Evolutionary conservation across 64 coral and sea anemone genomes (phyloP).

Genomic region (Montipora capricornis): DNA sequence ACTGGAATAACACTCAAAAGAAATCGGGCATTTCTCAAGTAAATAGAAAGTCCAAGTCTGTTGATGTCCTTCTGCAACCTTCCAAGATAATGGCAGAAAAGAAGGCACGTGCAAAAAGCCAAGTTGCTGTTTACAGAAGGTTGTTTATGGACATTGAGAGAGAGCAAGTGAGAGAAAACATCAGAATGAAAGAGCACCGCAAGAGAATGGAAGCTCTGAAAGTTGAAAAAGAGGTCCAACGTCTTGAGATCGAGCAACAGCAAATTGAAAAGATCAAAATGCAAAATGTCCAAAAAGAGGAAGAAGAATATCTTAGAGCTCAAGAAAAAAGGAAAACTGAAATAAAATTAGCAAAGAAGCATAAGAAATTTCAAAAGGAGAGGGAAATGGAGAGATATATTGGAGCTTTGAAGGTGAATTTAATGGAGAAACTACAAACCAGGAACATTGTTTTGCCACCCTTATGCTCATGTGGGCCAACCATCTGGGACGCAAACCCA

Average conservation of each 20-base stretch:
- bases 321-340: constrained; percentile 46
- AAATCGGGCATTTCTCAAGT: neutral
- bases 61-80: constrained; percentile 75
- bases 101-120: constrained; percentile 75
- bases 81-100: constrained; percentile 76
- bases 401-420: constrained; percentile 78
- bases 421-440: constrained; percentile 78
- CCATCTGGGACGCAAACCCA: constrained; percentile 88
- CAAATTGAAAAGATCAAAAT: constrained; percentile 32
- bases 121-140: constrained; percentile 92
- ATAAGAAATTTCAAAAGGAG: constrained; percentile 82
- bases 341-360: constrained; percentile 4
- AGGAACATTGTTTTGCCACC: constrained; percentile 69
- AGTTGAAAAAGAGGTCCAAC: constrained; percentile 85
- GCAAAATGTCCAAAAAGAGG: constrained; percentile 22
- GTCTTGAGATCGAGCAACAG: constrained; percentile 76
- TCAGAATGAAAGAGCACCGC: constrained; percentile 95
- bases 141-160: constrained; percentile 98
- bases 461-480: constrained; percentile 92
- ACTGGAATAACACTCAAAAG: neutral
- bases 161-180: constrained; percentile 96
- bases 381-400: constrained; percentile 90
- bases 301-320: constrained; percentile 22
- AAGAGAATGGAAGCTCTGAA: constrained; percentile 91
- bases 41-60: neutral